phyloP scores from a whole-genome alignment of 2,113 vertebrate genomes.

The Pitta sordida region DNA sequence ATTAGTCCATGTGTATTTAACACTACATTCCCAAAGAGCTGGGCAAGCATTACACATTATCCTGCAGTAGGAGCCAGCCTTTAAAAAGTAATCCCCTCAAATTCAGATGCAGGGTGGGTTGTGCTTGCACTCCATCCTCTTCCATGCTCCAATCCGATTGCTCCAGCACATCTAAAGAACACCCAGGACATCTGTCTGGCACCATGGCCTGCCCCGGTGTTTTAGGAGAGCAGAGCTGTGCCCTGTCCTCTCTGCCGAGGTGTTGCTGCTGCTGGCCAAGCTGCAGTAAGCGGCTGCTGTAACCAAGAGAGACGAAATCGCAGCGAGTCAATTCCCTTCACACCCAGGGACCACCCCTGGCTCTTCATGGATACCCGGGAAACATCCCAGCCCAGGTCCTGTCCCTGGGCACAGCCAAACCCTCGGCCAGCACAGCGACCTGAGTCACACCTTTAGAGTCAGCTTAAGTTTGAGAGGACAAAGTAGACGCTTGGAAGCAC shows the following conservation, averaged over 20 bases:
- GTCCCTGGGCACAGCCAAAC: not conserved
- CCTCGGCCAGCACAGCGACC: not conserved
- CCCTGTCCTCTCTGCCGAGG: not conserved
- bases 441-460: not conserved
- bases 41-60: not conserved
- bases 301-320: not conserved
- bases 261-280: not conserved
- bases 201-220: not conserved
- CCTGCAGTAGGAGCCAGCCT: not conserved
- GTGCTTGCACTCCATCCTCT: not conserved
- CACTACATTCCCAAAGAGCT: not conserved
- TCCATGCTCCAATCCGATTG: not conserved
- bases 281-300: not conserved
- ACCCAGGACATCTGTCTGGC: not conserved
- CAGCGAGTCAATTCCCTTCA: not conserved
- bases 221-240: not conserved
- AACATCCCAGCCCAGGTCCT: not conserved
- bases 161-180: not conserved
- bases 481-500: not conserved
- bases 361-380: not conserved
- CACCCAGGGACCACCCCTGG: not conserved
- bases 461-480: not conserved
- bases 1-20: constrained; percentile 26
- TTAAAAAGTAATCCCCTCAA: not conserved
- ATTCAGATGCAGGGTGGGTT: not conserved